A percentile compares a stretch with the other conserved stretches of the same genome.
phyloP scores from a whole-genome alignment of 64 coral and sea anemone genomes.

The Astreopora myriophthalma region DNA sequence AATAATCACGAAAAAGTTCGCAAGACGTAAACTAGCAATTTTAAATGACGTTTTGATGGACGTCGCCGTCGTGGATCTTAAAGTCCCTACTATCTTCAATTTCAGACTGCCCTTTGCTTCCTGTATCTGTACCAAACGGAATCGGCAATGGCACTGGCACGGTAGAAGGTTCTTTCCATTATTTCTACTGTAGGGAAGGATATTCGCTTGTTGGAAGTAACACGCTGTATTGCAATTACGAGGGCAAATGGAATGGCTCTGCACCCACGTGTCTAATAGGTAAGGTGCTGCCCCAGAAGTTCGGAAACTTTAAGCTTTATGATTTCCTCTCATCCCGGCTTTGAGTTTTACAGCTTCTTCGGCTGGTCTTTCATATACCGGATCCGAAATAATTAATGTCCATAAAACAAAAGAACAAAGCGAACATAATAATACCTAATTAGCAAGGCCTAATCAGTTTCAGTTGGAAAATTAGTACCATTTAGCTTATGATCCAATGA shows the following conservation, averaged over 20 bases:
- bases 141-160: not conserved
- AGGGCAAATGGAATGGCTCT: slow-evolving; percentile 21
- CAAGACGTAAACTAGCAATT: too few relatives aligned
- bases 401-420: too few relatives aligned
- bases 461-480: too few relatives aligned
- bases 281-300: not conserved
- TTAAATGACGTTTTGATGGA: too few relatives aligned
- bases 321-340: not conserved
- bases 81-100: not conserved
- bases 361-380: too few relatives aligned
- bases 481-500: too few relatives aligned
- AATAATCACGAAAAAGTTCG: too few relatives aligned
- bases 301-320: too few relatives aligned
- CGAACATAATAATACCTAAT: too few relatives aligned
- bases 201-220: not conserved
- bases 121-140: not conserved
- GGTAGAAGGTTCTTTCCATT: slow-evolving; percentile 16
- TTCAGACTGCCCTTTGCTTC: not conserved
- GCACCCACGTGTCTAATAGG: slow-evolving; percentile 23
- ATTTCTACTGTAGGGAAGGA: not conserved
- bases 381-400: too few relatives aligned
- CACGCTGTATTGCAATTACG: not conserved
- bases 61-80: too few relatives aligned
- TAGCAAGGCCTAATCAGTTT: too few relatives aligned
- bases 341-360: not conserved